A percentile compares a stretch with the other conserved stretches of the same genome.
These are phyloP conservation scores for Melieria crassipennis DNA, from an alignment of 2,888 invertebrate genomes.

Conservation along the genomic window DNA sequence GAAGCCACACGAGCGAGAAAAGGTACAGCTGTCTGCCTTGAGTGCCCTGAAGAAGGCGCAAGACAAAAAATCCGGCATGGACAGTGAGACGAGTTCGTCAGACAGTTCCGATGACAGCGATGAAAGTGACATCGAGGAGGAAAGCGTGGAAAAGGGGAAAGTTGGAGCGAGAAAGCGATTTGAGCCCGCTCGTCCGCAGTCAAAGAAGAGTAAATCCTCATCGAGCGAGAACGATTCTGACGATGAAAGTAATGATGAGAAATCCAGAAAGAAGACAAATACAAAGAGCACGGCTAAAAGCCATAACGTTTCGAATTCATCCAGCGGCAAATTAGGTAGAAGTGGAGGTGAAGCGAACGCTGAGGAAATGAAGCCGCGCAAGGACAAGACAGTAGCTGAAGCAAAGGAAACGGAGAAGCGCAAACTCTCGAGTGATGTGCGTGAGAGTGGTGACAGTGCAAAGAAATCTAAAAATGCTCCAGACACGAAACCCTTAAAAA, in stretches of 20 bases:
- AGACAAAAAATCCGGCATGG: conserved; percentile 52
- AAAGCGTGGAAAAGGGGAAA: conserved; percentile 38
- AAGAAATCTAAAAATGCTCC: conserved; percentile 41
- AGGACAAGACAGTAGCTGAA: conserved; percentile 15
- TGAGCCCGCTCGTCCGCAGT: conserved; percentile 32
- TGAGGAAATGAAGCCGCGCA: conserved; percentile 21
- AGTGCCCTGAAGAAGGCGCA: conserved; percentile 29
- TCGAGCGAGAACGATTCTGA: conserved; percentile 45
- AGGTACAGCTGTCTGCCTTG: conserved; percentile 34
- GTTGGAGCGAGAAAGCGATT: conserved; percentile 38
- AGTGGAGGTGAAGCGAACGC: conserved; percentile 23
- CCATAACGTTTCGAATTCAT: conserved; percentile 19
- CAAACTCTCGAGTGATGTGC: conserved; percentile 41
- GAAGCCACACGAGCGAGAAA: conserved; percentile 67
- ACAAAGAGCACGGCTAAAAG: conserved; percentile 22
- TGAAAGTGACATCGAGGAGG: conserved; percentile 48
- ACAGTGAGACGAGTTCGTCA: conserved; percentile 66
- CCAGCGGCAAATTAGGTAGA: conserved; percentile 29
- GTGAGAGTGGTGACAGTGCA: conserved; percentile 35
- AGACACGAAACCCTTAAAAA: conserved; percentile 25
- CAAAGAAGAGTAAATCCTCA: conserved; percentile 31
- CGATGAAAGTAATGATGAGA: conserved; percentile 52
- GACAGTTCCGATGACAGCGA: conserved; percentile 69
- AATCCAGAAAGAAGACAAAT: conserved; percentile 34
- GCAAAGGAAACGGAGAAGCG: conserved; percentile 37